These are phyloP conservation scores for Micrasema minimum DNA, from an alignment of 1,140 invertebrate species.

Conservation along the genomic window DNA sequence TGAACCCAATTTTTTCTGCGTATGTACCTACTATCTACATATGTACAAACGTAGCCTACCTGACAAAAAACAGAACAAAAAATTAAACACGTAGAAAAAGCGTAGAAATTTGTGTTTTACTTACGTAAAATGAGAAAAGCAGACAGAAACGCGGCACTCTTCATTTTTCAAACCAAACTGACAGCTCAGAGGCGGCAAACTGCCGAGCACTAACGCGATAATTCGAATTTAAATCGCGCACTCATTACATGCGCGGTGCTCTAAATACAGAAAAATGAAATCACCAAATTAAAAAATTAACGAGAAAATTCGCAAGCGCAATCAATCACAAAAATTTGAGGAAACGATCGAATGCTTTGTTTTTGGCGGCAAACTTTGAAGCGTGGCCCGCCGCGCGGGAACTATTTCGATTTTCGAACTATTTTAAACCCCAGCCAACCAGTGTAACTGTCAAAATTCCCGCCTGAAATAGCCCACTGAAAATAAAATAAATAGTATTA, in stretches of 20 bases:
- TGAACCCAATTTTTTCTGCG: too few species aligned
- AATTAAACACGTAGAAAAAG: too few species aligned
- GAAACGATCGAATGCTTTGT: neutral
- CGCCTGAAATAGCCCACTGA: neutral
- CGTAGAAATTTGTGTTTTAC: constrained; percentile 9
- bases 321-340: neutral
- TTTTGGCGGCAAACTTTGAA: constrained; percentile 7
- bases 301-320: neutral
- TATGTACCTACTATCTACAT: too few species aligned
- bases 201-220: constrained; percentile 5
- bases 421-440: constrained; percentile 4
- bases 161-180: constrained; percentile 32
- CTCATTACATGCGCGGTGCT: constrained; percentile 1
- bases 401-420: neutral
- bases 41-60: too few species aligned
- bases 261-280: neutral
- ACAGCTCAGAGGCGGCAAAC: constrained; percentile 7
- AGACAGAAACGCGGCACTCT: constrained; percentile 23
- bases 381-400: neutral
- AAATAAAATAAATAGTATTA: constrained; percentile 16
- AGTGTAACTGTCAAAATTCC: neutral
- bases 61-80: too few species aligned
- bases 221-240: constrained; percentile 14
- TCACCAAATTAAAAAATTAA: too few species aligned
- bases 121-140: constrained; percentile 23